A percentile compares a stretch with the other conserved stretches of the same genome.
Evolutionary conservation across 2,888 invertebrate species (phyloP).

Genomic region (Sylvicola fuscatus): DNA sequence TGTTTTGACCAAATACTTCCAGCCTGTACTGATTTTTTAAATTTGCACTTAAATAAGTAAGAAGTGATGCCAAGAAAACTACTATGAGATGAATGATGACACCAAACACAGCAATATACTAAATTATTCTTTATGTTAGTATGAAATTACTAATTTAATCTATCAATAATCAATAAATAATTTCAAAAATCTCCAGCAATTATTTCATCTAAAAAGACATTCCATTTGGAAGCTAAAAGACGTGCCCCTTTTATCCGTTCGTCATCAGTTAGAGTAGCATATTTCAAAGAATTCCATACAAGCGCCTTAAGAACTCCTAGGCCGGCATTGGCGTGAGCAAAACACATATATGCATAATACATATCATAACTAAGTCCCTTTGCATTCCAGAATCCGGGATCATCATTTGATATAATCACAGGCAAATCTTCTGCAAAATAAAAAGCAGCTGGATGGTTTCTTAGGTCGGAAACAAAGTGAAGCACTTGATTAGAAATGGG

Average conservation of each 20-base stretch:
- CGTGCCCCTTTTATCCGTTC: not conserved
- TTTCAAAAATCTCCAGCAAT: not conserved
- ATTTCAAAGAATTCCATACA: constrained; percentile 38
- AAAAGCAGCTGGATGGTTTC: constrained; percentile 37
- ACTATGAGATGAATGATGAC: too few relatives aligned
- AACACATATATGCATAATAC: constrained; percentile 43
- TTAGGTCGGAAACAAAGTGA: constrained; percentile 32
- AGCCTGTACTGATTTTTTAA: constrained; percentile 12
- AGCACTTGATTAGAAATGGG: constrained; percentile 28
- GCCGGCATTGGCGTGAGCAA: constrained; percentile 36
- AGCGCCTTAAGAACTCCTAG: constrained; percentile 39
- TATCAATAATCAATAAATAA: too few relatives aligned
- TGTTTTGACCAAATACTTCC: constrained; percentile 15
- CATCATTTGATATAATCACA: constrained; percentile 39
- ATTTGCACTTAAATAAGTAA: too few relatives aligned
- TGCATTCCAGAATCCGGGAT: constrained; percentile 40
- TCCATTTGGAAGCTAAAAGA: constrained; percentile 1
- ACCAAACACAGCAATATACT: too few relatives aligned
- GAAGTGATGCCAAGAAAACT: too few relatives aligned
- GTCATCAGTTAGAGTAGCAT: constrained; percentile 8
- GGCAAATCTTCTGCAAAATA: constrained; percentile 34
- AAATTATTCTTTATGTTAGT: too few relatives aligned
- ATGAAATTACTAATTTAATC: too few relatives aligned
- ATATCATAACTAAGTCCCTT: constrained; percentile 41
- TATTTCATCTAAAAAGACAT: constrained; percentile 1